A percentile compares a stretch with the other conserved stretches of the same genome.
Conservation (phyloP, 2,888 invertebrate species). For the Cosmorhoe ocellata region DNA sequence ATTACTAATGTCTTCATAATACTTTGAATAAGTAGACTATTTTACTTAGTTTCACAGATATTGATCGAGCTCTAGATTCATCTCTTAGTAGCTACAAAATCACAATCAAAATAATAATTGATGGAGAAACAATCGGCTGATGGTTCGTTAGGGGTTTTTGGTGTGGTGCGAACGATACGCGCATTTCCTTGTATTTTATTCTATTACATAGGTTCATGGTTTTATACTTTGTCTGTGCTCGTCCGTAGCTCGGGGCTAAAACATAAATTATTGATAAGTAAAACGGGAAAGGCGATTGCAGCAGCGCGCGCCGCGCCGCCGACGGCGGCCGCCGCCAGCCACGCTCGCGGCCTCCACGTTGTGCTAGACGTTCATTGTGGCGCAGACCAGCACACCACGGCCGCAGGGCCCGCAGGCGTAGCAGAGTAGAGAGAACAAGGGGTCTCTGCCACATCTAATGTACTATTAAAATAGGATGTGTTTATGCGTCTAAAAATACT, state of each 20-base stretch:
- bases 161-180: no score
- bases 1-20: no score
- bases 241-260: constrained; percentile 42
- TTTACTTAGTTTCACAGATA: no score
- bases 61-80: no score
- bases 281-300: constrained; percentile 53
- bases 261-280: constrained; percentile 70
- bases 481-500: no score
- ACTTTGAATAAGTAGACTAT: no score
- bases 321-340: constrained; percentile 23
- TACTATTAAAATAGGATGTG: neutral
- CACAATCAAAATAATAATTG: no score
- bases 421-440: neutral
- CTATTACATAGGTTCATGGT: neutral
- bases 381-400: constrained; percentile 25
- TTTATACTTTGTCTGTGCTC: constrained; percentile 14
- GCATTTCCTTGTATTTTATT: no score
- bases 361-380: constrained; percentile 42
- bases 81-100: no score
- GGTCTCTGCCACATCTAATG: neutral
- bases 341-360: constrained; percentile 40
- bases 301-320: constrained; percentile 32
- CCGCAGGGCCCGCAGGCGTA: neutral
- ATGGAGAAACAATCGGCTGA: no score
- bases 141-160: no score